Evolutionary conservation across 2,797 vertebrate genomes (phyloP), one percentile per base, ranked within the genome.

Genomic region (Sibirionetta formosa): DNA sequence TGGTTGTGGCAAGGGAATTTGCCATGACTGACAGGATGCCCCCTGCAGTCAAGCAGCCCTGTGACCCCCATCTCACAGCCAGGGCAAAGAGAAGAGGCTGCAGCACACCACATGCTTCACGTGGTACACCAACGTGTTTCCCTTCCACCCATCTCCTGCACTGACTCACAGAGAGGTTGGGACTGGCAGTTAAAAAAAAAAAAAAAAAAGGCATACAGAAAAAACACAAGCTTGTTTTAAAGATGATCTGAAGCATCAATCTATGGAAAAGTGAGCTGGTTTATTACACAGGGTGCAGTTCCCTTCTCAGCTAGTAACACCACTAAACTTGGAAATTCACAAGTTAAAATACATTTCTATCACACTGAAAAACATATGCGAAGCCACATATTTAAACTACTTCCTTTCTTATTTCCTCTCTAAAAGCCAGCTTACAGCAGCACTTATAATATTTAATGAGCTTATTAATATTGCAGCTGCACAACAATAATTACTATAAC

Each of bases 391-490:
- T 95, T 83, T n/a, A 90, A 93, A 46, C 73, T 81, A 86, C 75
- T 88, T 84, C 64, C 82, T 83, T 68, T 66, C 64, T 38, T 40
- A 7, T 86, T 89, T 58, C 79, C 61, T 78, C 58, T 13, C 24
- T 2, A 3, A 58, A 3, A 58, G 77, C 54, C 77, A 95, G 76
- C 66, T 92, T 68, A 44, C 66, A 73, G 88, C 54, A 71, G 64
- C 68, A 82, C 88, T 77, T 77, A n/a, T 2, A 88, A 63, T 44
- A 79, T 86, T 93, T 84, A 79, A 91, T 61, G 23, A n/a, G 38
- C 15, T 64, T 64, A 88, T 56, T 94, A 86, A 80, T 53, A 88
- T 33, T 83, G 92, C 93, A 85, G 81, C 77, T 95, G 81, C 86
- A 96, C 61, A 77, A 51, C 27, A 72, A 75, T 77, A 94, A 93